phyloP scores from a whole-genome alignment of 2,888 invertebrate species.

The Oasisia sp. region DNA sequence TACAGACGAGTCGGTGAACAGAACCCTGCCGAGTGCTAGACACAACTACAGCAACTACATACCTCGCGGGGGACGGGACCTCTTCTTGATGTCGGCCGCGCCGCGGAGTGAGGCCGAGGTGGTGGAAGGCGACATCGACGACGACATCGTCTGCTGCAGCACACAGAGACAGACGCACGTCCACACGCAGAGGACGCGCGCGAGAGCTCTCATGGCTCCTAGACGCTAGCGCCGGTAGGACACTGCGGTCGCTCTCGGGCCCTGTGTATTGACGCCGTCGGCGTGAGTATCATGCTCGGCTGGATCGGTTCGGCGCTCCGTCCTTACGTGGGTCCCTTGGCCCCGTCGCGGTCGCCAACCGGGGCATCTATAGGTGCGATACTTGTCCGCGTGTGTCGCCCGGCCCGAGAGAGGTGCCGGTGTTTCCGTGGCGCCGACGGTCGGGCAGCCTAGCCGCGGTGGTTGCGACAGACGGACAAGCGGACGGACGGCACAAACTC shows the following conservation, averaged over 20 bases:
- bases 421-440: neutral
- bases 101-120: neutral
- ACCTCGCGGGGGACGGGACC: neutral
- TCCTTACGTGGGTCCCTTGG: neutral
- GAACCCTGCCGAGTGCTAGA: too few relatives aligned
- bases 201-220: neutral
- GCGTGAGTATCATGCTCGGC: neutral
- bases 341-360: neutral
- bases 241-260: neutral
- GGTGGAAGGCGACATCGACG: neutral
- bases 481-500: neutral
- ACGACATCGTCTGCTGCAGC: conserved; percentile 17
- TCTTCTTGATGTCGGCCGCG: neutral
- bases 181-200: conserved; percentile 1
- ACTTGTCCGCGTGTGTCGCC: neutral
- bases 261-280: neutral
- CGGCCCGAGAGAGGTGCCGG: neutral
- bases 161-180: conserved; percentile 12
- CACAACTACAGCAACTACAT: neutral
- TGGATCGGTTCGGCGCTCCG: neutral
- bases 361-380: conserved; percentile 1
- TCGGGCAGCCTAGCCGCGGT: neutral
- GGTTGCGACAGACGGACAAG: neutral
- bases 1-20: too few relatives aligned
- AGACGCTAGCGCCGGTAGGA: neutral